phyloP scores from a whole-genome alignment of 2,113 vertebrate species.

The Elanoides forficatus region DNA sequence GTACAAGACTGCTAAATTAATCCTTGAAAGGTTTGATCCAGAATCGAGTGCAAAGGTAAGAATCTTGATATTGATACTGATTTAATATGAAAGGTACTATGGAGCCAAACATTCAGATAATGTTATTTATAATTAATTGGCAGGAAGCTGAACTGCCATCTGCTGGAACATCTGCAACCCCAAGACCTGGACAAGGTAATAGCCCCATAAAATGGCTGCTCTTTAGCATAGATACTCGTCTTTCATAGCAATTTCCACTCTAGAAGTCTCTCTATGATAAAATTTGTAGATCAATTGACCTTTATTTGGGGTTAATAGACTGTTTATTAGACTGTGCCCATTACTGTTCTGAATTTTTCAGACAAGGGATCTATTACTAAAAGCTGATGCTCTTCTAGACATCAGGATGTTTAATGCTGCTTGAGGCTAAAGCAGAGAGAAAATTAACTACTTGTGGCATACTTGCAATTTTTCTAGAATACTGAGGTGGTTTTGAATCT shows the following conservation, averaged over 20 bases:
- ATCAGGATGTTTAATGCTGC: neutral
- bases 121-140: slow-evolving; percentile 68
- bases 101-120: slow-evolving; percentile 49
- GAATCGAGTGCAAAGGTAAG: slow-evolving; percentile 88
- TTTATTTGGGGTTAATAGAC: slow-evolving; percentile 38
- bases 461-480: neutral
- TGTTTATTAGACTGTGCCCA: neutral
- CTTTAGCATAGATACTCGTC: slow-evolving; percentile 62
- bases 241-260: slow-evolving; percentile 53
- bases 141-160: slow-evolving; percentile 85
- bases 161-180: slow-evolving; percentile 79
- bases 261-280: neutral
- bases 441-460: neutral
- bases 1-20: slow-evolving; percentile 96
- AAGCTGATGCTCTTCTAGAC: neutral
- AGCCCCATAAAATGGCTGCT: slow-evolving; percentile 64
- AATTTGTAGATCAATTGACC: slow-evolving; percentile 24
- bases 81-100: slow-evolving; percentile 26
- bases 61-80: slow-evolving; percentile 24
- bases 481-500: neutral
- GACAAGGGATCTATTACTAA: neutral
- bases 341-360: slow-evolving; percentile 1
- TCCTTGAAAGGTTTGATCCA: slow-evolving; percentile 97
- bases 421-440: neutral
- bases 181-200: slow-evolving; percentile 95